phyloP scores from a whole-genome alignment of 2,888 invertebrate species.

The Xylophagus ater region DNA sequence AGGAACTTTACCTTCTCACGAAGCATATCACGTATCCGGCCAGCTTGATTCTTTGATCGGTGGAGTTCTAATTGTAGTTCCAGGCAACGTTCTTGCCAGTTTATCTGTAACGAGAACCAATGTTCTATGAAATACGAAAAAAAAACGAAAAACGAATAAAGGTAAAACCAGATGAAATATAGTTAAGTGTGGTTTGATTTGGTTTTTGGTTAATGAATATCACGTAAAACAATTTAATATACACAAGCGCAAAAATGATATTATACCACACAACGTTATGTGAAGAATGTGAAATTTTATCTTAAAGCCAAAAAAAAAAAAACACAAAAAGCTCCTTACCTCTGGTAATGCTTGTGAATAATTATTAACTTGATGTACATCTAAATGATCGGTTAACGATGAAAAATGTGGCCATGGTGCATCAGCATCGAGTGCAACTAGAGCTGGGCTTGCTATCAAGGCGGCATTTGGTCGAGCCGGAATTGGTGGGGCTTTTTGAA shows the following conservation, averaged over 20 bases:
- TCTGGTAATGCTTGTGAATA: constrained; percentile 37
- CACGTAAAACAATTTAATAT: too few relatives aligned
- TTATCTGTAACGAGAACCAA: constrained; percentile 49
- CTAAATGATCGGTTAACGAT: constrained; percentile 33
- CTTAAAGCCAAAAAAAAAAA: neutral
- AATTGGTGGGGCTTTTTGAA: constrained; percentile 38
- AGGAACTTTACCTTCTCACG: constrained; percentile 69
- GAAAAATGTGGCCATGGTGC: constrained; percentile 38
- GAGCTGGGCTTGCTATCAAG: constrained; percentile 25
- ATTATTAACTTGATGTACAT: constrained; percentile 38
- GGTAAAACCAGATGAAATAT: too few relatives aligned
- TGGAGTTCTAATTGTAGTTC: constrained; percentile 78
- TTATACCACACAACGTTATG: too few relatives aligned
- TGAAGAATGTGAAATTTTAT: too few relatives aligned
- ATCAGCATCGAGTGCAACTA: constrained; percentile 31
- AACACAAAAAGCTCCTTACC: constrained; percentile 23
- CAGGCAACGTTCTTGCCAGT: constrained; percentile 83
- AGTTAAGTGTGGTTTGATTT: too few relatives aligned
- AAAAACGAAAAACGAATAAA: too few relatives aligned
- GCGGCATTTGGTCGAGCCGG: constrained; percentile 29
- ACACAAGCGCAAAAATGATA: too few relatives aligned
- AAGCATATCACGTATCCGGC: constrained; percentile 76
- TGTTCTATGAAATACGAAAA: too few relatives aligned
- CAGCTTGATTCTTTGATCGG: constrained; percentile 75
- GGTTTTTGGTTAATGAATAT: too few relatives aligned